Percentiles rank a stretch among this genome's conserved stretches.
Evolutionary conservation across 1,140 invertebrate genomes (phyloP).

Genomic region (Pinna nobilis): DNA sequence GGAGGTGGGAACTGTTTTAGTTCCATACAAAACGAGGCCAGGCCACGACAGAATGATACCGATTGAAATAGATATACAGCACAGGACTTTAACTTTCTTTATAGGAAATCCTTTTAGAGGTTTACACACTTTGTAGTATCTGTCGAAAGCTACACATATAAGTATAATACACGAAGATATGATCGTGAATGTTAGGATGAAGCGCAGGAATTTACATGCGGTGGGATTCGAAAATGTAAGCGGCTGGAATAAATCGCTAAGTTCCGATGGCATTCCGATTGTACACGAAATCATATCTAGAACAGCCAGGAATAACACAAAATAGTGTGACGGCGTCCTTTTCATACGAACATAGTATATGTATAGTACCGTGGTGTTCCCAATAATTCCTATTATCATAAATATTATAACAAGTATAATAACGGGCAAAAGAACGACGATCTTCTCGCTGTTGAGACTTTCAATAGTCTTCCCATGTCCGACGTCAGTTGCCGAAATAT

Average conservation of each 20-base stretch:
- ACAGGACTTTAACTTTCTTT: constrained; percentile 45
- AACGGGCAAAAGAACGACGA: constrained; percentile 49
- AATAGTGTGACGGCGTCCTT: constrained; percentile 49
- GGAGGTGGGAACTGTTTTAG: constrained; percentile 40
- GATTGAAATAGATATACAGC: constrained; percentile 29
- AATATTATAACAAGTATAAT: constrained; percentile 45
- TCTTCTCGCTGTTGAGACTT: constrained; percentile 46
- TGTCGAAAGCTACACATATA: constrained; percentile 53
- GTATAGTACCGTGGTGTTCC: constrained; percentile 51
- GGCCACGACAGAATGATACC: constrained; percentile 48
- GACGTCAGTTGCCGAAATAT: too few relatives aligned
- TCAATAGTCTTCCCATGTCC: not conserved
- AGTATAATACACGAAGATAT: constrained; percentile 52
- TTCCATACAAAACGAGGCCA: constrained; percentile 51
- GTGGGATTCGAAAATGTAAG: constrained; percentile 39
- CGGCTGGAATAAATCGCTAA: constrained; percentile 49
- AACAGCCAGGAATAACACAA: constrained; percentile 53
- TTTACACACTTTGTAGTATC: constrained; percentile 59
- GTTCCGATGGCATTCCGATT: constrained; percentile 49
- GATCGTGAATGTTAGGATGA: constrained; percentile 44
- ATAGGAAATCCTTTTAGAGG: constrained; percentile 54
- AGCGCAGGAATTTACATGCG: constrained; percentile 54
- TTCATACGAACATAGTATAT: constrained; percentile 48
- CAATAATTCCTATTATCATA: constrained; percentile 45
- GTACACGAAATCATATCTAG: constrained; percentile 54